phyloP scores from a whole-genome alignment of 2,888 invertebrate genomes.

The Drosophila differens region DNA sequence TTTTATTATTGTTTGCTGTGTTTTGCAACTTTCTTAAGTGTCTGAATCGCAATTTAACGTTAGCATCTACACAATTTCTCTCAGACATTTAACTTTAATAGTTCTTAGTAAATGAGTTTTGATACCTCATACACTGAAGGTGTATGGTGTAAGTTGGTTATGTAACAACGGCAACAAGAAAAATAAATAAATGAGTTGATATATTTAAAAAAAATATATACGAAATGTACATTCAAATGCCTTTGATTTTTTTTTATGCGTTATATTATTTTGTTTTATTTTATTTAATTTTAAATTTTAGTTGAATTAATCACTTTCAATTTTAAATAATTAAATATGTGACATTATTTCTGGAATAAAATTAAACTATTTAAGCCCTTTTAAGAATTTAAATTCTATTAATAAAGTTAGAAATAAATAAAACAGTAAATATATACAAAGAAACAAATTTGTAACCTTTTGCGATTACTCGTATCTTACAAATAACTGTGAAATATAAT shows the following conservation, averaged over 20 bases:
- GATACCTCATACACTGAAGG: background rate
- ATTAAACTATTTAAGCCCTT: background rate
- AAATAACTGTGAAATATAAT: background rate
- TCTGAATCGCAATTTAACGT: background rate
- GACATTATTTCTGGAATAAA: background rate
- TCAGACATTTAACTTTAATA: slow-evolving; percentile 14
- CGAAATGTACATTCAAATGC: rapidly evolving
- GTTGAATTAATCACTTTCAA: background rate
- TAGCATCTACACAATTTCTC: slow-evolving; percentile 30
- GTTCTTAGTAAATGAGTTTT: slow-evolving; percentile 35
- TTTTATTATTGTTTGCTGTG: slow-evolving; percentile 3
- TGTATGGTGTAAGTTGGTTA: background rate
- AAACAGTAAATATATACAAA: background rate
- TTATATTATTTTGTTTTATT: background rate
- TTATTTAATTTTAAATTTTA: background rate
- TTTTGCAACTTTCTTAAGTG: background rate
- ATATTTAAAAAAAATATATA: background rate
- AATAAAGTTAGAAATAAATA: background rate
- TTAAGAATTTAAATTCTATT: rapidly evolving
- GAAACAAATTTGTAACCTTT: background rate
- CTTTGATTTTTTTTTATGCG: background rate
- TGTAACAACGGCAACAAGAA: too few species aligned
- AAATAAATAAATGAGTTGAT: background rate
- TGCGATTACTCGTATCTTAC: background rate
- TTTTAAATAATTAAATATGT: background rate